Conservation (phyloP, 2,113 vertebrate species). For the human (Homo sapiens) region GRCh38 chr11:32628501-32629000, state of each 20-base stretch:
- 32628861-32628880: not conserved
- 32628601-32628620: not conserved
- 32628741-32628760: not conserved
- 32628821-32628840: not conserved
- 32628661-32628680: not conserved
- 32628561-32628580: not conserved
- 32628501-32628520: not conserved
- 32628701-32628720: not conserved
- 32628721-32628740: not conserved
- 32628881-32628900: not conserved
- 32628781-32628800: not conserved
- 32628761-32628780: not conserved
- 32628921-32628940: not conserved
- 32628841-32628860: not conserved
- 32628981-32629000: conserved; percentile 6
- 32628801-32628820: not conserved
- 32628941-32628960: not conserved
- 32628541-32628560: not conserved
- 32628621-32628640: not conserved
- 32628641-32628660: not conserved
- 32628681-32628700: not conserved
- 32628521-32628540: not conserved
- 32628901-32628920: not conserved
- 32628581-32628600: not conserved
- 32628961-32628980: not conserved